phyloP scores from a whole-genome alignment of 2,113 vertebrate species.

The Zosterops hypoxanthus region DNA sequence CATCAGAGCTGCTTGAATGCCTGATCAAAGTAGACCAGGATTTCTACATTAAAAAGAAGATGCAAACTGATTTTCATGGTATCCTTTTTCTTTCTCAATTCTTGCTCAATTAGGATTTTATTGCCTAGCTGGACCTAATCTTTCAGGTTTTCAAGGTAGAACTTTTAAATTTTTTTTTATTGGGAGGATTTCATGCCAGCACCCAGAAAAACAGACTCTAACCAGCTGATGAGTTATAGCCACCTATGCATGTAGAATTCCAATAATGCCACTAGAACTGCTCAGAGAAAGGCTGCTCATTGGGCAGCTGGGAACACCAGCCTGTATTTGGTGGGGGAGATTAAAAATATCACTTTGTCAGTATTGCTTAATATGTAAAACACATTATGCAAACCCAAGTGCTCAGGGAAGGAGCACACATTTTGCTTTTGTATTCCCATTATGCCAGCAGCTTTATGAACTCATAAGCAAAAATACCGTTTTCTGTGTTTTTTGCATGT shows the following conservation, averaged over 20 bases:
- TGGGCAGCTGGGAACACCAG: background rate
- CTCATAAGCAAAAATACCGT: background rate
- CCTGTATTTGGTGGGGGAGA: background rate
- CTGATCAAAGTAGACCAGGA: background rate
- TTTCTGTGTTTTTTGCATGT: background rate
- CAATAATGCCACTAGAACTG: background rate
- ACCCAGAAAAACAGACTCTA: background rate
- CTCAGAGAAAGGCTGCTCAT: background rate
- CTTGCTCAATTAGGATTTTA: background rate
- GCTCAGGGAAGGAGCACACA: background rate
- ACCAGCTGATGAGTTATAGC: background rate
- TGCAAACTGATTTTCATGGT: background rate
- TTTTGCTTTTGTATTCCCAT: constrained; percentile 3
- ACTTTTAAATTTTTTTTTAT: background rate
- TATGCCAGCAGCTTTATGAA: background rate
- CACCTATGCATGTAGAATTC: background rate
- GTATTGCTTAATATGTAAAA: background rate
- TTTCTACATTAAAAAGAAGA: background rate
- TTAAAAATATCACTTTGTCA: background rate
- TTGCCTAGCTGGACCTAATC: background rate
- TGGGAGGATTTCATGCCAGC: background rate
- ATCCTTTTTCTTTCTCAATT: background rate
- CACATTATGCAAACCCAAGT: background rate
- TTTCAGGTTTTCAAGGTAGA: background rate
- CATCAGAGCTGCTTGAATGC: background rate